These are phyloP conservation scores for Rapana venosa DNA, from an alignment of 2,888 invertebrate species.

Conservation along the genomic window DNA sequence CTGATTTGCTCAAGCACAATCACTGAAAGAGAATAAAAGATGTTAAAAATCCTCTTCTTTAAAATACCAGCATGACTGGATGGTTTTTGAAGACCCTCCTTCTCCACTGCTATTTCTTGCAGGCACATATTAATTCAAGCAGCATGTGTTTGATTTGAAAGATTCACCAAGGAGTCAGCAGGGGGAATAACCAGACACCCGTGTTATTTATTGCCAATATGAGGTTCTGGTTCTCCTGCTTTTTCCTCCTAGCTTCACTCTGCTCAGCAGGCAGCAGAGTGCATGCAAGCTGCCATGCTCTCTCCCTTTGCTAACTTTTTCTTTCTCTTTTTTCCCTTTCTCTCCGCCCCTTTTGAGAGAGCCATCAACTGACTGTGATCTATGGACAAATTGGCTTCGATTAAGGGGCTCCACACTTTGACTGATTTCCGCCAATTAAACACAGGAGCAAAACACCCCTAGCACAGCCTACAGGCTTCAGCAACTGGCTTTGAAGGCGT, in stretches of 20 bases:
- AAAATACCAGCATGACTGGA: conserved; percentile 20
- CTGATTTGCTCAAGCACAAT: conserved; percentile 8
- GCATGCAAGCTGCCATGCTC: neutral
- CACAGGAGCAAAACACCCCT: conserved; percentile 39
- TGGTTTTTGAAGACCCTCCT: conserved; percentile 6
- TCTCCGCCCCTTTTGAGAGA: conserved; percentile 12
- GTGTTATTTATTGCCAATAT: conserved; percentile 43
- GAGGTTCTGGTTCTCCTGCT: conserved; percentile 7
- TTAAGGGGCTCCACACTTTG: conserved; percentile 44
- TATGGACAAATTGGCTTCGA: conserved; percentile 47
- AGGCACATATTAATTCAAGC: conserved; percentile 40
- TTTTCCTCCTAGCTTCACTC: neutral
- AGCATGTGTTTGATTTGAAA: conserved; percentile 37
- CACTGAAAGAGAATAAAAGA: neutral
- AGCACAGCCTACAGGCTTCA: conserved; percentile 27
- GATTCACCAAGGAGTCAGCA: conserved; percentile 27
- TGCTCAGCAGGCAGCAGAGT: conserved; percentile 8
- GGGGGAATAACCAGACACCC: conserved; percentile 37
- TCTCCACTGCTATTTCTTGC: neutral
- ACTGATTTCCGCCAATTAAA: conserved; percentile 46
- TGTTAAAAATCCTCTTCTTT: conserved; percentile 10
- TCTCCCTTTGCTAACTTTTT: neutral
- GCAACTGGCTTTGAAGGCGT: neutral
- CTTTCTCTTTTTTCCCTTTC: neutral
- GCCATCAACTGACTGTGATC: conserved; percentile 29